A percentile compares a stretch with the other conserved stretches of the same genome.
These are phyloP conservation scores for Lepidostoma basale DNA, from an alignment of 1,140 invertebrate species.

Conservation along the genomic window DNA sequence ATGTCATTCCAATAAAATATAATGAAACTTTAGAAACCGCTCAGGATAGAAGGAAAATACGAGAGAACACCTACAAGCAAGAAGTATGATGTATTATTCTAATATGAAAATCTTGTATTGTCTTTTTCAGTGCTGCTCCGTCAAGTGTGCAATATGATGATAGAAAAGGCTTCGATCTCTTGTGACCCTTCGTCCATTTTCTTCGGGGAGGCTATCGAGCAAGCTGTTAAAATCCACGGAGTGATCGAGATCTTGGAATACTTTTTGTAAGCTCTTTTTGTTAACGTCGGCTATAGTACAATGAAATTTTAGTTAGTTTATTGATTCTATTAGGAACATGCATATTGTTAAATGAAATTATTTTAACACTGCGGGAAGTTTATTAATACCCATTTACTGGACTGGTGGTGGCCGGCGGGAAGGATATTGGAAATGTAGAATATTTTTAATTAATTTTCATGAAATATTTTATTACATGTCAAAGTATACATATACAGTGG, in stretches of 20 bases:
- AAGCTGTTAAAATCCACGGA: slow-evolving; percentile 59
- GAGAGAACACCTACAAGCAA: too few species aligned
- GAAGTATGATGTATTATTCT: too few species aligned
- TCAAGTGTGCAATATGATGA: slow-evolving; percentile 79
- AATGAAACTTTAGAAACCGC: too few species aligned
- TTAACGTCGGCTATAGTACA: neutral
- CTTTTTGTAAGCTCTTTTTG: slow-evolving; percentile 57
- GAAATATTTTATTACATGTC: too few species aligned
- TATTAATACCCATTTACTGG: too few species aligned
- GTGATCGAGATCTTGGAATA: slow-evolving; percentile 59
- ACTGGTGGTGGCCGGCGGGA: too few species aligned
- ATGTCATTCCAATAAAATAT: too few species aligned
- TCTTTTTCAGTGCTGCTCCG: slow-evolving; percentile 65
- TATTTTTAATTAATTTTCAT: too few species aligned
- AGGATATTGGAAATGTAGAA: too few species aligned
- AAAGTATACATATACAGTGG: too few species aligned
- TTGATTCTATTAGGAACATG: neutral
- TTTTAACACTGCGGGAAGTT: too few species aligned
- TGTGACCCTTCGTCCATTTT: slow-evolving; percentile 70
- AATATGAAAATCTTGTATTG: neutral
- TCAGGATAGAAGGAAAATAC: too few species aligned
- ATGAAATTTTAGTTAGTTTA: neutral
- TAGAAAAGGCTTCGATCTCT: slow-evolving; percentile 64
- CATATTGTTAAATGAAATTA: neutral
- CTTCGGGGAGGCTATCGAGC: slow-evolving; percentile 73